These are phyloP conservation scores for Micrasema minimum DNA, from an alignment of 1,140 invertebrate genomes.

Conservation along the genomic window DNA sequence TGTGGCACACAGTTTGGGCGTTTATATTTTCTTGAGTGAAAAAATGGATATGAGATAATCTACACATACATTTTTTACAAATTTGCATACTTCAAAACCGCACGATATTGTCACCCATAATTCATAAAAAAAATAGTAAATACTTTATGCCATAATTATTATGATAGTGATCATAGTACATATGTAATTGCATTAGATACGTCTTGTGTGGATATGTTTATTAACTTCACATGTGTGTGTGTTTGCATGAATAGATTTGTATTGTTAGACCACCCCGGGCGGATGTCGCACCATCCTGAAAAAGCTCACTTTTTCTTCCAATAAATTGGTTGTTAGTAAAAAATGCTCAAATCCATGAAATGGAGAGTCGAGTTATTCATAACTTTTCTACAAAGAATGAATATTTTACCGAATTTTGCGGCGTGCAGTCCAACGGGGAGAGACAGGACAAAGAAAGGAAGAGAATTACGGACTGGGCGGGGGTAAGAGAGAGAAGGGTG, in stretches of 20 bases:
- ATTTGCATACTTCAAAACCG: no score
- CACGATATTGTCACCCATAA: no score
- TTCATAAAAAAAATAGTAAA: no score
- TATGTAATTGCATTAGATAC: constrained; percentile 8
- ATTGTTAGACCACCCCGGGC: constrained; percentile 44
- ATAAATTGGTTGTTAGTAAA: neutral
- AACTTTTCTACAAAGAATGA: constrained; percentile 3
- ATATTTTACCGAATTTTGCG: neutral
- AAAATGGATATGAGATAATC: no score
- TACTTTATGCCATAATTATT: no score
- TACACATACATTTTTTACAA: no score
- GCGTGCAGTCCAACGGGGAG: constrained; percentile 5
- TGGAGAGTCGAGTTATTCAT: neutral
- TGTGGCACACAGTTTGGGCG: no score
- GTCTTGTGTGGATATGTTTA: constrained; percentile 13
- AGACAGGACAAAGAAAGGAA: constrained; percentile 25
- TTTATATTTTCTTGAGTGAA: no score
- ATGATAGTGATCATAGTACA: no score
- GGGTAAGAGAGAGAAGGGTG: constrained; percentile 20
- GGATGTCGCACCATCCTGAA: constrained; percentile 35
- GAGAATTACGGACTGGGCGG: constrained; percentile 8
- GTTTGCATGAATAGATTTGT: constrained; percentile 40
- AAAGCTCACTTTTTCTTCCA: neutral
- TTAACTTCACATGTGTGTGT: constrained; percentile 23
- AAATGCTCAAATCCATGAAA: neutral